Conservation (phyloP, 2,797 vertebrate species). For the Philypnodon macrostomus region DNA sequence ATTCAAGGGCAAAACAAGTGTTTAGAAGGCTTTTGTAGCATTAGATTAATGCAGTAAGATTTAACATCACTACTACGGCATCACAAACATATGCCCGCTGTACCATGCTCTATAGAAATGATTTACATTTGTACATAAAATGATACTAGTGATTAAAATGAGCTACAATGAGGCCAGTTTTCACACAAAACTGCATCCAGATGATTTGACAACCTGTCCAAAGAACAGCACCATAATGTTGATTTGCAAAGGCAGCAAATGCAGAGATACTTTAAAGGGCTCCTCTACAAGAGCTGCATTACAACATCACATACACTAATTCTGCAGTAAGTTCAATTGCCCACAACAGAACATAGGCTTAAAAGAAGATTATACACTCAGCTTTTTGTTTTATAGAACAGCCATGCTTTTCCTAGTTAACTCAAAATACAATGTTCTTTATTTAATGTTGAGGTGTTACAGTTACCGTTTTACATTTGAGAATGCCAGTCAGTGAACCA, state of each 20-base stretch:
- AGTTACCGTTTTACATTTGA: no score
- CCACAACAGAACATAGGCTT: no score
- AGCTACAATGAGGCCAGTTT: not conserved
- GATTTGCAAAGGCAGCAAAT: conserved; percentile 26
- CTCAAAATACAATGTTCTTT: no score
- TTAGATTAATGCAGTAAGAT: conserved; percentile 48
- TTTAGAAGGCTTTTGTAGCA: conserved; percentile 38
- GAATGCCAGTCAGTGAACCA: no score
- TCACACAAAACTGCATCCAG: conserved; percentile 14
- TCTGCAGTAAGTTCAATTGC: no score
- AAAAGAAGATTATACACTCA: no score
- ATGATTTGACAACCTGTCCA: conserved; percentile 40
- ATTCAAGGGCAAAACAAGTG: conserved; percentile 24
- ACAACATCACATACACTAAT: no score
- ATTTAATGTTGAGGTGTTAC: no score
- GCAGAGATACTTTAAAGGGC: conserved; percentile 20
- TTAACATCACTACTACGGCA: conserved; percentile 47
- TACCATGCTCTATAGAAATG: conserved; percentile 46
- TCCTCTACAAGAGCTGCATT: not conserved
- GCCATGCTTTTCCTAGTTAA: no score
- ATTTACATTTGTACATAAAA: conserved; percentile 40
- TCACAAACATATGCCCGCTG: conserved; percentile 45
- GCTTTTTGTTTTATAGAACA: no score
- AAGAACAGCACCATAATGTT: conserved; percentile 33
- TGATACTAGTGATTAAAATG: not conserved